Evolutionary conservation across 2,113 vertebrate genomes (phyloP), one percentile per base, ranked within the genome.

Genomic region (Gopherus flavomarginatus): DNA sequence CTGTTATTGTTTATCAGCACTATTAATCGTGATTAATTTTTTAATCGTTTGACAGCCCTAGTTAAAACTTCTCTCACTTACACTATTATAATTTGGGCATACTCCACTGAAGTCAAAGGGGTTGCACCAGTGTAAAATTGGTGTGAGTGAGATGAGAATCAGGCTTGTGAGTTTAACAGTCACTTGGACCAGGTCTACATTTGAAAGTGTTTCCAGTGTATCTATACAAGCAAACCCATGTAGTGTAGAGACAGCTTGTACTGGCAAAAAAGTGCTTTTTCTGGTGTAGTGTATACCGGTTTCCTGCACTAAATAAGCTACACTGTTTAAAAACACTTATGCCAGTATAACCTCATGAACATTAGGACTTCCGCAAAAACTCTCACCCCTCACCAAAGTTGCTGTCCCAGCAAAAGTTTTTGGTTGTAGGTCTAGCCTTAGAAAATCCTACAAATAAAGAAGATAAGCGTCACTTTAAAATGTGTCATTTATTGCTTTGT

Each of bases 391-490:
- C 31, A 75, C 54, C 91, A 88, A 57, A 1, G 2, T 91, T 96
- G 62, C 50, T 85, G 83, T 92, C 92, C 85, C 50, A 94, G 92
- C 95, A 92, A 96, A 94, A 97, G 93, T 96, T 87, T 86, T 65
- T 95, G 92, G 27, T 96, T 8, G 95, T 97, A 95, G 95, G 93
- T 94, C 86, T 97, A 89, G 95, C 88, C 92, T 97, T 96, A 97
- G 96, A 96, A 96, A 97, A n/a, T 35, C 35, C 9, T 95, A 96
- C 96, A 97, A 97, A 97, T 95, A 91, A 94, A 93, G 86, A 85
- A 93, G 86, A 94, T 87, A 82, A 90, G 3, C 84, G 92, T 96
- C 93, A 94, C 84, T 95, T 97, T 88, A 96, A 97, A 95, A 97
- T 93, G 93, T 97, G 94, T 97, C 96, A 94, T 0, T 1, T 53